Percentiles rank a stretch among this genome's conserved stretches.
Conservation (phyloP, 1,140 invertebrate species). For the Dinoponera quadriceps region DNA sequence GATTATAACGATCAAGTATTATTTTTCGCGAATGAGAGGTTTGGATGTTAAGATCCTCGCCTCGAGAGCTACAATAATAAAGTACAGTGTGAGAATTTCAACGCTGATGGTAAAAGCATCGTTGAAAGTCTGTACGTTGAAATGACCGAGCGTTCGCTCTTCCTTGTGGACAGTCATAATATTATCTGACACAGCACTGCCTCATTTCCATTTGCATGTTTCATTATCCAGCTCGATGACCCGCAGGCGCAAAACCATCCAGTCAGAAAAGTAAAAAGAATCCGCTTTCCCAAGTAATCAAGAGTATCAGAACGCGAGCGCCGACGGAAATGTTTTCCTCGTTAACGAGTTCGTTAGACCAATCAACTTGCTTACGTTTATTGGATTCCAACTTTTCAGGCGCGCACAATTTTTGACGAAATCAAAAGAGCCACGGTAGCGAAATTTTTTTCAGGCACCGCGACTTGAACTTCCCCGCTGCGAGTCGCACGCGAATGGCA, state of each 20-base stretch:
- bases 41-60: slow-evolving; percentile 65
- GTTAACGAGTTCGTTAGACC: slow-evolving; percentile 66
- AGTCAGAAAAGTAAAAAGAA: slow-evolving; percentile 67
- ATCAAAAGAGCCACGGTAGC: slow-evolving; percentile 36
- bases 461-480: slow-evolving; percentile 19
- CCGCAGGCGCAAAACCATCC: slow-evolving; percentile 64
- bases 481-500: slow-evolving; percentile 37
- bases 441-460: slow-evolving; percentile 40
- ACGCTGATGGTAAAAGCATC: slow-evolving; percentile 68
- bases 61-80: slow-evolving; percentile 64
- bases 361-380: slow-evolving; percentile 64
- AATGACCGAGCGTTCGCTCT: slow-evolving; percentile 70
- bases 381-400: slow-evolving; percentile 52
- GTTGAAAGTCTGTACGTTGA: slow-evolving; percentile 65
- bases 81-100: slow-evolving; percentile 63
- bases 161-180: slow-evolving; percentile 78
- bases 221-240: slow-evolving; percentile 78
- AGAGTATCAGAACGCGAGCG: slow-evolving; percentile 62
- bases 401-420: slow-evolving; percentile 55
- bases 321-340: slow-evolving; percentile 58
- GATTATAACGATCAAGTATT: slow-evolving; percentile 61
- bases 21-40: slow-evolving; percentile 52
- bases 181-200: slow-evolving; percentile 78
- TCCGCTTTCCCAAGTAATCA: slow-evolving; percentile 63
- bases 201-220: slow-evolving; percentile 80